These are phyloP conservation scores for Eledone cirrhosa DNA, from an alignment of 2,888 invertebrate species.

Conservation along the genomic window DNA sequence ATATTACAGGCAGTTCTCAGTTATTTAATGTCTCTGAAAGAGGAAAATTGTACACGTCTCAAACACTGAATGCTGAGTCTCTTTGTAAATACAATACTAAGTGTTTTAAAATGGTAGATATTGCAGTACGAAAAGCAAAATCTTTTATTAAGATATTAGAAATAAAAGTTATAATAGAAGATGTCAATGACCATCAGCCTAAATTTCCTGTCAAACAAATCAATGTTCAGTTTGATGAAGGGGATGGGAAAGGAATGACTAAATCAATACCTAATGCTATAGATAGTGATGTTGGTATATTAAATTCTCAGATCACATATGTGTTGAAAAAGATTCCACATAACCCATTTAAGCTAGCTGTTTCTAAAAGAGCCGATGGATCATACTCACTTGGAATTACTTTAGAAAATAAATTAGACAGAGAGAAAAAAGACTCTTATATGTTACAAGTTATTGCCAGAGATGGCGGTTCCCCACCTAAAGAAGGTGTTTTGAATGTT, in stretches of 20 bases:
- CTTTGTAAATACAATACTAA: conserved; percentile 2
- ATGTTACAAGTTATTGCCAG: conserved; percentile 15
- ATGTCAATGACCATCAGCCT: conserved; percentile 17
- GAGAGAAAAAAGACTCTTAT: conserved; percentile 14
- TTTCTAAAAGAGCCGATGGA: background rate
- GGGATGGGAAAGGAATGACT: conserved; percentile 6
- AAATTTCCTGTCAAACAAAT: conserved; percentile 17
- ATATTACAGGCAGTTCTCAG: conserved; percentile 18
- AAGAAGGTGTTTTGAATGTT: background rate
- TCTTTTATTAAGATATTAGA: conserved; percentile 18
- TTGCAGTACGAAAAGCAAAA: background rate
- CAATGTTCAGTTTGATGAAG: conserved; percentile 9
- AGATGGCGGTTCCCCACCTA: conserved; percentile 11
- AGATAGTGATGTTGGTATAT: conserved; percentile 15
- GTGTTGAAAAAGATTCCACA: background rate
- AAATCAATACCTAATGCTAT: conserved; percentile 14
- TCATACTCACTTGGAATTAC: conserved; percentile 5
- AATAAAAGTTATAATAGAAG: conserved; percentile 7
- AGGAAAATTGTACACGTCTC: conserved; percentile 5
- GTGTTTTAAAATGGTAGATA: conserved; percentile 16
- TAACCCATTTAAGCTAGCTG: conserved; percentile 16
- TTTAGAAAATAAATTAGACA: conserved; percentile 1
- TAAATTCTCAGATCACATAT: background rate
- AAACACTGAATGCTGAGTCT: conserved; percentile 9
- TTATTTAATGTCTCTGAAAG: background rate